Evolutionary conservation across 1,140 invertebrate genomes (phyloP), one percentile per base, ranked within the genome.

Genomic region (Drosophila prosaltans): DNA sequence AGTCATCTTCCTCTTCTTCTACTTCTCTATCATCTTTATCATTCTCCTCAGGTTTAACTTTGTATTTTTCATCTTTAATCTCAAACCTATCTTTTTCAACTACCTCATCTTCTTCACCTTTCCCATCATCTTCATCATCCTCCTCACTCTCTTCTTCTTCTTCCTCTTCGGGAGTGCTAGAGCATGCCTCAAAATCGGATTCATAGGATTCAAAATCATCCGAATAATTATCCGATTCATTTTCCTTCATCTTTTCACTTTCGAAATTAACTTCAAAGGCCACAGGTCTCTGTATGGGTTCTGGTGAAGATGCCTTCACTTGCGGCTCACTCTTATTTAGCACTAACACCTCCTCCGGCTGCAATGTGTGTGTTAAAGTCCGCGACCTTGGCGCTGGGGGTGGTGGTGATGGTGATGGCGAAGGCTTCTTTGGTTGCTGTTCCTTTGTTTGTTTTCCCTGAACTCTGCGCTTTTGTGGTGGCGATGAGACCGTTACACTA

Each of bases 191-290:
- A 75, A 94, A 94, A 88, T 94, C 93, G 11, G 93, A 94, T 81
- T 94, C 93, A 74, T 94, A 94, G 0, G 93, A 93, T 69, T 94
- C 93, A 79, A 94, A 94, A 77, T 94, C 93, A 74, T 94, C 93
- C 41, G 93, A 93, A 66, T 94, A 94, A 36, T 92, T 83, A 41
- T 81, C 79, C 2, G 91, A 83, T 21, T 74, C 74, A 8, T 65
- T 62, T 16, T 65, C 40, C 4, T 11, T 21, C 26, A 76, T 85
- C 6, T 86, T 74, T 7, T 60, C 41, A 36, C 71, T 68, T 28
- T 81, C 81, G 28, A 92, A 92, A 21, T 72, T 81, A 1, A 92
- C 90, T 28, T 92, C 92, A 43, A 91, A 92, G 26, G 91, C 80
- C 26, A 92, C 77, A 0, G 92, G 88, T 5, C 74, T 68, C 8